phyloP scores from a whole-genome alignment of 2,113 vertebrate species.

The Lampris incognitus region DNA sequence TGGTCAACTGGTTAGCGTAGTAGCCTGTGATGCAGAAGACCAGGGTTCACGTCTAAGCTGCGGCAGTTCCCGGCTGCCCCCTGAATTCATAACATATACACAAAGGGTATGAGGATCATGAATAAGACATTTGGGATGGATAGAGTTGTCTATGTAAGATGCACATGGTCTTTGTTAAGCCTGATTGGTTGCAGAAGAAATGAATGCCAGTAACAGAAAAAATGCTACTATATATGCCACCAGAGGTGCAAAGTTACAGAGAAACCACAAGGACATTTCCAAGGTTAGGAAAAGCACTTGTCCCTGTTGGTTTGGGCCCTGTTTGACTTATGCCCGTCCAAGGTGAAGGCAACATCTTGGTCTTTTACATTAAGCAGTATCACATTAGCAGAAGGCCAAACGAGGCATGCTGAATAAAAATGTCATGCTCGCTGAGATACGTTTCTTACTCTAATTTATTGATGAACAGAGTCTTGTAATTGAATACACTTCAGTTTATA shows the following conservation, averaged over 20 bases:
- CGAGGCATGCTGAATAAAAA: constrained; percentile 11
- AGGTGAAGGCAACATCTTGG: neutral
- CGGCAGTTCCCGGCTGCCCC: too few relatives aligned
- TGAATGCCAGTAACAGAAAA: too few relatives aligned
- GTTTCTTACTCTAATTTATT: constrained; percentile 51
- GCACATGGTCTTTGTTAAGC: too few relatives aligned
- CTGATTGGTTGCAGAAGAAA: too few relatives aligned
- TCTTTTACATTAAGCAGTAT: constrained; percentile 29
- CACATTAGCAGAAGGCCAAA: constrained; percentile 5
- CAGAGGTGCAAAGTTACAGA: neutral
- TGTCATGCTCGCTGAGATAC: constrained; percentile 25
- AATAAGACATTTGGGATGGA: too few relatives aligned
- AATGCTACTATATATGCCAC: neutral
- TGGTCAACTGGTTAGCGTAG: too few relatives aligned
- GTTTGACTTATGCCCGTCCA: neutral
- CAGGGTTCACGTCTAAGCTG: too few relatives aligned
- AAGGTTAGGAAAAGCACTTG: constrained; percentile 4
- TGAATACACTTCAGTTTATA: constrained; percentile 55
- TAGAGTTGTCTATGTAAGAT: too few relatives aligned
- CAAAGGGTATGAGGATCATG: too few relatives aligned
- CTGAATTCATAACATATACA: too few relatives aligned
- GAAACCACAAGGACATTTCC: neutral
- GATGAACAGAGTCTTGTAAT: constrained; percentile 50
- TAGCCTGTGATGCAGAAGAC: too few relatives aligned
- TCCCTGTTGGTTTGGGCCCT: neutral